These are phyloP conservation scores for Anorthoa munda DNA, from an alignment of 2,888 invertebrate genomes.

Conservation along the genomic window DNA sequence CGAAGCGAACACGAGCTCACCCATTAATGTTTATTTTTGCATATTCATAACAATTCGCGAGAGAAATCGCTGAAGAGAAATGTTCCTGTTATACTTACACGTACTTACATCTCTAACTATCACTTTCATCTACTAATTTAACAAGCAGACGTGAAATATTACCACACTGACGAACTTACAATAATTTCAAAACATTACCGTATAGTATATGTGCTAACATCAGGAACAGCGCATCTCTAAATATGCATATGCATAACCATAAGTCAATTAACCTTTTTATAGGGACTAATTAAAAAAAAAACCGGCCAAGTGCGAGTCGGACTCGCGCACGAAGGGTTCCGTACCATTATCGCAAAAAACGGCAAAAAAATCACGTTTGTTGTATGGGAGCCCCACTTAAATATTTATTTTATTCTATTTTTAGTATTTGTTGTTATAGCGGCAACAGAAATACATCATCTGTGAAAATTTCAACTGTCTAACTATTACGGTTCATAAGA, in stretches of 20 bases:
- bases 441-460: too few species aligned
- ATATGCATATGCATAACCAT: slow-evolving; percentile 44
- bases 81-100: slow-evolving; percentile 48
- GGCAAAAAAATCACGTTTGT: too few species aligned
- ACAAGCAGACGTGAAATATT: slow-evolving; percentile 51
- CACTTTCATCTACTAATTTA: slow-evolving; percentile 63
- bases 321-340: too few species aligned
- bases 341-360: too few species aligned
- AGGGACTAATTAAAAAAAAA: slow-evolving; percentile 57
- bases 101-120: slow-evolving; percentile 46
- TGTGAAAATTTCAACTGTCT: too few species aligned
- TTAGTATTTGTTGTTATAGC: too few species aligned
- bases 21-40: slow-evolving; percentile 66
- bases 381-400: too few species aligned
- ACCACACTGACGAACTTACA: slow-evolving; percentile 24
- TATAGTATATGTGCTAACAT: slow-evolving; percentile 41
- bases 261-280: slow-evolving; percentile 55
- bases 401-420: too few species aligned
- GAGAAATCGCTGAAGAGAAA: slow-evolving; percentile 65
- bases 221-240: slow-evolving; percentile 38
- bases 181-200: slow-evolving; percentile 36
- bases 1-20: slow-evolving; percentile 55
- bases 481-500: too few species aligned
- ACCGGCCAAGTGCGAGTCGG: too few species aligned
- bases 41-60: slow-evolving; percentile 64